Evolutionary conservation across 1,140 invertebrate species (phyloP).

Genomic region (Gryllus bimaculatus): DNA sequence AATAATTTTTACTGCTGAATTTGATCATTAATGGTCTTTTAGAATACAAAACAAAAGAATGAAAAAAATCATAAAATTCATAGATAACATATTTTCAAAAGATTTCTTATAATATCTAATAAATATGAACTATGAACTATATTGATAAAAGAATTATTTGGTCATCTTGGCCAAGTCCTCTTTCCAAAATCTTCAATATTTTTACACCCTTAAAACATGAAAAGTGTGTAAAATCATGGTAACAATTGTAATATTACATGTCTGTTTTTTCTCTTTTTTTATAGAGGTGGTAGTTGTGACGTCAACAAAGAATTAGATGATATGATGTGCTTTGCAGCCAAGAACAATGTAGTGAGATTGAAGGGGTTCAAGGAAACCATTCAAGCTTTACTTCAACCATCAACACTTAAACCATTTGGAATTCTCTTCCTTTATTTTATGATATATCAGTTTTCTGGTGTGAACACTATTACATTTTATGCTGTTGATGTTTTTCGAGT

Average conservation of each 20-base stretch:
- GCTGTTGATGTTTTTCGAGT: slow-evolving; percentile 63
- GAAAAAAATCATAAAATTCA: background rate
- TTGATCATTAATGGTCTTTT: too few species aligned
- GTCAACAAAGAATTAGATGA: slow-evolving; percentile 51
- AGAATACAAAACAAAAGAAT: too few species aligned
- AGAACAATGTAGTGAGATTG: slow-evolving; percentile 48
- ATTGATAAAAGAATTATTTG: too few species aligned
- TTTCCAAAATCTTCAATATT: too few species aligned
- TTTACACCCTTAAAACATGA: too few species aligned
- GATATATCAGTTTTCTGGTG: slow-evolving; percentile 63
- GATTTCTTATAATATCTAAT: too few species aligned
- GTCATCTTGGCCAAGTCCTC: too few species aligned
- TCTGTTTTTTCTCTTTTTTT: slow-evolving; percentile 10
- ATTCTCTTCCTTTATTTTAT: slow-evolving; percentile 56
- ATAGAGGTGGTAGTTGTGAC: slow-evolving; percentile 49
- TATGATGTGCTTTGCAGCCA: slow-evolving; percentile 49
- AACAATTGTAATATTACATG: background rate
- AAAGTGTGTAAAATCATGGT: background rate
- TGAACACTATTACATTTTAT: slow-evolving; percentile 70
- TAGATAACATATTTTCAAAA: background rate
- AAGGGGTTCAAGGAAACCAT: slow-evolving; percentile 44
- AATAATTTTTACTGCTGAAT: too few species aligned
- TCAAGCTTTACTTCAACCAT: slow-evolving; percentile 45
- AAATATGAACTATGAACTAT: too few species aligned
- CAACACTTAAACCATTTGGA: slow-evolving; percentile 52